Base-by-base conservation (phyloP, 2,888 invertebrate genomes). In the Harpalus rufipes region DNA sequence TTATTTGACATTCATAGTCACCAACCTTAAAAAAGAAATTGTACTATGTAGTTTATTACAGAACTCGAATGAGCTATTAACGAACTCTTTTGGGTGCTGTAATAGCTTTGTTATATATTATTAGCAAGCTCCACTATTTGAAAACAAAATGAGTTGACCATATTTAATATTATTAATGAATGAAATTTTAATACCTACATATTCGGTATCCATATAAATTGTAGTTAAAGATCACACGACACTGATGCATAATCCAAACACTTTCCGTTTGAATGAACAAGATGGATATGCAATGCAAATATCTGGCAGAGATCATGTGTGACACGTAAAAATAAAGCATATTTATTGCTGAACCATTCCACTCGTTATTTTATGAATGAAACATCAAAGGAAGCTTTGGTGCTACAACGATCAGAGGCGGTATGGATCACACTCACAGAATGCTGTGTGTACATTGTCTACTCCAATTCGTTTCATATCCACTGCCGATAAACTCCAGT, bases 351-450 rank as follows among this genome's bases (percentile, higher is more conserved):
- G 32, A 68, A 68, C 39, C 68, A 32, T 68, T 68, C 68, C 72
- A 74, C 18, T 8, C 72, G 44, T 74, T 74, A 74, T 74, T 74
- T 74, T 44, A 44, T 74, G 72, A 44, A 74, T 74, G 41, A 18
- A 74, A 74, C 72, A 74, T 74, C 72, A 74, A 74, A 74, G 72
- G 72, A 74, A 16, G 72, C 72, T 74, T 74, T 74, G 72, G 44
- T 18, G 44, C 72, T 16, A 44, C 44, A 14, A 44, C 41, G 41
- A 74, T 74, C 44, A 68, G 68, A 68, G n/a, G 68, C 32, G 18
- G 18, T 44, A 44, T 74, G 72, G 68, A 39, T 68, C 25, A 68
- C 68, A 39, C 68, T 32, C n/a, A 41, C 68, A 68, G 39, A 68
- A 39, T n/a, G 68, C 68, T 18, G 4, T 39, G 68, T 68, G 32